Base-by-base conservation (phyloP, 2,113 vertebrate genomes). In the Silurus meridionalis region DNA sequence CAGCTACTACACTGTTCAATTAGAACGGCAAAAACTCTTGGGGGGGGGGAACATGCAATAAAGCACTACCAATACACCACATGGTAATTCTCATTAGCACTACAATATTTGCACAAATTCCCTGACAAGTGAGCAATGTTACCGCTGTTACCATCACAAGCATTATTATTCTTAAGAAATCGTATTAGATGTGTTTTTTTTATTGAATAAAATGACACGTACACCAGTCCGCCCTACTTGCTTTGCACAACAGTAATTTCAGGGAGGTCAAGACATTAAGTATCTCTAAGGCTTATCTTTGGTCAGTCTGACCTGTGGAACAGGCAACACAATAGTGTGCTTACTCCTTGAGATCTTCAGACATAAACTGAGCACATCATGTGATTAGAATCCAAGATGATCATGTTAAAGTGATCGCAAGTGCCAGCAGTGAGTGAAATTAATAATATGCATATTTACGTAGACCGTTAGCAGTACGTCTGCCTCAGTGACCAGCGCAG, bases 31-130 rank as follows among this genome's bases (percentile, higher is more conserved):
- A 96, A 97, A 95, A 96, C 96, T 91, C 91, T 91, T 96, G 96
- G 96, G 96, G 97, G 96, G 96, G 97, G 96, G 96, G 96, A 95
- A 95, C 95, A 97, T 97, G 97, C 97, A 95, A 96, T 93, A 97
- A 96, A 96, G 96, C 97, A 97, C 97, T 96, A 94, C 96, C 96
- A 97, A 96, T 96, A 96, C 96, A 97, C 96, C 96, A 94, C 94
- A 93, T 92, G 94, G 94, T 92, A 89, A 93, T 93, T 94, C 92
- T 94, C 93, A 94, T 94, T 94, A 92, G 93, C 93, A 95, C 93
- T 94, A 95, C 94, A 93, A 94, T 93, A 94, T 94, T 94, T 95
- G 93, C 94, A 94, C 93, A 94, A 97, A 96, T 96, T 97, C 97
- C 96, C 97, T 98, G 97, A 97, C 96, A 95, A 94, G 94, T 96